Evolutionary conservation across 2,797 vertebrate species (phyloP).

Genomic region (Alosa sapidissima): DNA sequence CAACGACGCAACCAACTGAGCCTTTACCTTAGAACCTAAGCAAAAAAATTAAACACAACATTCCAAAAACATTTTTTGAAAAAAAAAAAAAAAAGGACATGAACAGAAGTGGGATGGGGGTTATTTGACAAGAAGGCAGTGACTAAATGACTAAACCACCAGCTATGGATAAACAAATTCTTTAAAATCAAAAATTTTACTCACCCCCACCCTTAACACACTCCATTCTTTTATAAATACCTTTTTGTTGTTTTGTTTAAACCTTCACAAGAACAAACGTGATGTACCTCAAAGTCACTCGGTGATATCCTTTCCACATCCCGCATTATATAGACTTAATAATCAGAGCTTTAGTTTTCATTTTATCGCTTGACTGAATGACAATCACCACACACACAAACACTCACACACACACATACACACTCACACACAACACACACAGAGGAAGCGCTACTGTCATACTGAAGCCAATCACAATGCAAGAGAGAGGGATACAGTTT

Average conservation of each 20-base stretch:
- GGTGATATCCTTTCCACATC: neutral
- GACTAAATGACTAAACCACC: neutral
- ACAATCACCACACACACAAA: neutral
- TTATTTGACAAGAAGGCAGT: neutral
- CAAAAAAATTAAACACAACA: slow-evolving; percentile 9
- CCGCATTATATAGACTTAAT: neutral
- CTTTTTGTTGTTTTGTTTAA: slow-evolving; percentile 27
- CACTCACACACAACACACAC: neutral
- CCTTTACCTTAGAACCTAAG: slow-evolving; percentile 1
- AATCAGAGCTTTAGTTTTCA: neutral
- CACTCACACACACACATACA: neutral
- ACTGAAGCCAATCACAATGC: neutral
- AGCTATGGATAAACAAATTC: neutral
- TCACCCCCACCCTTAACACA: slow-evolving; percentile 51
- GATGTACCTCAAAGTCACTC: neutral
- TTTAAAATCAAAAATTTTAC: neutral
- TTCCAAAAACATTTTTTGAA: neutral
- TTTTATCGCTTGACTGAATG: neutral
- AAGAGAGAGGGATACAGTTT: neutral
- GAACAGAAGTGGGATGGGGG: slow-evolving; percentile 33
- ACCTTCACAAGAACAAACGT: slow-evolving; percentile 14
- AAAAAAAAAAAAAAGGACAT: neutral
- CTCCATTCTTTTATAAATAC: slow-evolving; percentile 23
- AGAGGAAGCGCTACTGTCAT: neutral
- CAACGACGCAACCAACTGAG: neutral